These are phyloP conservation scores for Parazoanthus swiftii DNA, from an alignment of 92 coral and sea anemone species.

Conservation along the genomic window DNA sequence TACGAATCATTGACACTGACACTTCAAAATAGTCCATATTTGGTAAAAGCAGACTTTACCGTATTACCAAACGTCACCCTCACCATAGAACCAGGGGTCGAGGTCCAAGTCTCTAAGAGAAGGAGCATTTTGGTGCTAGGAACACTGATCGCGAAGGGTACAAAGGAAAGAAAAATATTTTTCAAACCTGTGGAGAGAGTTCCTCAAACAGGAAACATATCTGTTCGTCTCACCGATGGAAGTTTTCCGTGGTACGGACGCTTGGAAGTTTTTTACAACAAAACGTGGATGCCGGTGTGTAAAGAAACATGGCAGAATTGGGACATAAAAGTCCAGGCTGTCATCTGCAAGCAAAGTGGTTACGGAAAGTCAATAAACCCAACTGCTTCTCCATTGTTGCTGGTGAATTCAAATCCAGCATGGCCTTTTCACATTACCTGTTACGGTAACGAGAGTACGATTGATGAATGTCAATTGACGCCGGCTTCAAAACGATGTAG, in stretches of 20 bases:
- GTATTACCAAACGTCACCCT: conserved; percentile 53
- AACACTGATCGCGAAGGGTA: conserved; percentile 58
- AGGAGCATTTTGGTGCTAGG: conserved; percentile 63
- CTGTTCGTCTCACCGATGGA: conserved; percentile 58
- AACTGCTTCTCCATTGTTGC: neutral
- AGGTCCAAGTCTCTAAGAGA: conserved; percentile 50
- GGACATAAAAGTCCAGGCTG: neutral
- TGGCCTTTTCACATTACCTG: conserved; percentile 46
- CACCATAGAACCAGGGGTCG: conserved; percentile 65
- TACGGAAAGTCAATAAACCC: neutral
- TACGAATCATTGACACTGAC: too few species aligned
- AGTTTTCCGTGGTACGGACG: conserved; percentile 68
- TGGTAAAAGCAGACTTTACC: conserved; percentile 60
- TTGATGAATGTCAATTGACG: conserved; percentile 40
- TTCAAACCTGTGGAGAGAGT: conserved; percentile 41
- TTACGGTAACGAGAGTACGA: conserved; percentile 57
- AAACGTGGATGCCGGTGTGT: conserved; percentile 54
- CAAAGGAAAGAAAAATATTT: conserved; percentile 35
- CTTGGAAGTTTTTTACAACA: conserved; percentile 45
- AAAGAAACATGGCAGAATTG: neutral
- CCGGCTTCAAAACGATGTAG: neutral
- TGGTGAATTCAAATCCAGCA: conserved; percentile 10
- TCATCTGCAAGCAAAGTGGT: conserved; percentile 58
- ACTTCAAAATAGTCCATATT: too few species aligned
- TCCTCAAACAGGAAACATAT: neutral